These are phyloP conservation scores for Acrocephalus kingi DNA, from an alignment of 2,113 vertebrate genomes.

Conservation along the genomic window DNA sequence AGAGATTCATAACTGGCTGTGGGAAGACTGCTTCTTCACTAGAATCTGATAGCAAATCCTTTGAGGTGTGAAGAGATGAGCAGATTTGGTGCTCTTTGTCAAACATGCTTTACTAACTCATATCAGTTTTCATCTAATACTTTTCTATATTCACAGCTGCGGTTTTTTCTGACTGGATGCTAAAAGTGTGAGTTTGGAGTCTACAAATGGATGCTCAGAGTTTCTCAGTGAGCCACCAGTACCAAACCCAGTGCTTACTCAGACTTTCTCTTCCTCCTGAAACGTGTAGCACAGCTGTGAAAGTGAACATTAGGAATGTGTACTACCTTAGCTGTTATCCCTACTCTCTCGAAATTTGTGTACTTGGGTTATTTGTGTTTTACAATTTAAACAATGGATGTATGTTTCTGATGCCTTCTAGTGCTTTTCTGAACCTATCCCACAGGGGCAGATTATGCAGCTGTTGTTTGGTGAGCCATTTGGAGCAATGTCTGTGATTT, in stretches of 20 bases:
- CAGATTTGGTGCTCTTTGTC: not conserved
- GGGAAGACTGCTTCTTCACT: not conserved
- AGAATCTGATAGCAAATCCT: not conserved
- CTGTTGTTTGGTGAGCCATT: constrained; percentile 81
- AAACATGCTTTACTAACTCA: not conserved
- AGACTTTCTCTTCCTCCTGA: constrained; percentile 82
- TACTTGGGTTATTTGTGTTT: constrained; percentile 86
- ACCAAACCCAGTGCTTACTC: constrained; percentile 79
- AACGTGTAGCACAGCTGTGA: constrained; percentile 97
- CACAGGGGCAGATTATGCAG: constrained; percentile 71
- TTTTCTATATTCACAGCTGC: constrained; percentile 71
- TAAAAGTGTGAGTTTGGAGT: constrained; percentile 77
- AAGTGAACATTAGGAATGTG: constrained; percentile 91
- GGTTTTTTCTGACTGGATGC: constrained; percentile 80
- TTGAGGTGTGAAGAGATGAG: not conserved
- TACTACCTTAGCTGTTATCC: constrained; percentile 89
- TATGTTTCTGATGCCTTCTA: constrained; percentile 84
- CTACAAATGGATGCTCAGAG: constrained; percentile 79
- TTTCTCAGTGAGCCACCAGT: constrained; percentile 80
- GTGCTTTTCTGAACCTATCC: constrained; percentile 80
- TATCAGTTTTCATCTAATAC: not conserved
- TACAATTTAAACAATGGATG: constrained; percentile 87
- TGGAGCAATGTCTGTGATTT: constrained; percentile 85
- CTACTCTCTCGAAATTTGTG: constrained; percentile 83
- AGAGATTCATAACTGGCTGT: not conserved